These are phyloP conservation scores for Embidobia sp. DNA, from an alignment of 2,888 invertebrate genomes.

Conservation along the genomic window DNA sequence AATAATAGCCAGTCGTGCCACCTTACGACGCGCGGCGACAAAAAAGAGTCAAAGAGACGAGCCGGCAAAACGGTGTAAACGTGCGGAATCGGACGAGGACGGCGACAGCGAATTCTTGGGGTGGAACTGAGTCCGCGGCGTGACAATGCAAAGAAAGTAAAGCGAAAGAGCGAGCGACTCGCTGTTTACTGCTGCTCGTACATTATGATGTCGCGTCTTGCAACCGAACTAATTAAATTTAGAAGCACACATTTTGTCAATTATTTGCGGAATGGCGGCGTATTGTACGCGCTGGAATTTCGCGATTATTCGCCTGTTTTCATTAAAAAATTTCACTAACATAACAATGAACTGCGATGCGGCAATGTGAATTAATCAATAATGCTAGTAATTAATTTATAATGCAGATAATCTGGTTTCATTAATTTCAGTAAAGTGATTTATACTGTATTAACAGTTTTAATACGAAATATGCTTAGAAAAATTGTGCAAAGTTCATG, in stretches of 20 bases:
- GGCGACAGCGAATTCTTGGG: constrained; percentile 6
- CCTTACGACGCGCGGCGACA: constrained; percentile 43
- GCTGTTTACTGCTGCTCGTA: constrained; percentile 58
- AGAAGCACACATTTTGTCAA: constrained; percentile 38
- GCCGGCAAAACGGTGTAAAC: constrained; percentile 37
- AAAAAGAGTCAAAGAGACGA: constrained; percentile 45
- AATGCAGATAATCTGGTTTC: too few species aligned
- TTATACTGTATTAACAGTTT: too few species aligned
- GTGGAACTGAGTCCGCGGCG: constrained; percentile 43
- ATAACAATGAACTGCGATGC: too few species aligned
- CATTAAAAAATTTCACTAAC: constrained; percentile 3
- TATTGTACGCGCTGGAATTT: constrained; percentile 4
- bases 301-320: constrained; percentile 11
- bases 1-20: constrained; percentile 75
- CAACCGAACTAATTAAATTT: constrained; percentile 60
- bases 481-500: too few species aligned
- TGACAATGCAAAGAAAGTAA: constrained; percentile 48
- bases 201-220: constrained; percentile 58
- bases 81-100: constrained; percentile 38
- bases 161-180: constrained; percentile 17
- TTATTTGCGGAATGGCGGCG: constrained; percentile 41
- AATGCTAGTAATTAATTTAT: too few species aligned
- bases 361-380: too few species aligned
- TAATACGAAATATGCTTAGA: too few species aligned
- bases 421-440: too few species aligned